Evolutionary conservation across 1,140 invertebrate genomes (phyloP), one percentile per base, ranked within the genome.

Genomic region (Cylas formicarius): DNA sequence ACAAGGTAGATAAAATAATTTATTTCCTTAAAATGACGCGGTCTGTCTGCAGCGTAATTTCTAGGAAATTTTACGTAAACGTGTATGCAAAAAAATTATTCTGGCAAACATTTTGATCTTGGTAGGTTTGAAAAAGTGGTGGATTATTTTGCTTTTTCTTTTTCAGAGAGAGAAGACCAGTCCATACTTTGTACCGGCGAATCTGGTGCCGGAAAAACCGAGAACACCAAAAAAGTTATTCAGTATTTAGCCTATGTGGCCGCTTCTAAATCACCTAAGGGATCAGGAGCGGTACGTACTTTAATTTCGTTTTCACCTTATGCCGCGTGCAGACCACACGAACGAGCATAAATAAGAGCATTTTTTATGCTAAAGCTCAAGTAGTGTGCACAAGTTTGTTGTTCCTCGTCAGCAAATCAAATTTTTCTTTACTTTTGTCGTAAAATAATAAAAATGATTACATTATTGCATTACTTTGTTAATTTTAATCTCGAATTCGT

Each of bases 211-310:
- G 97, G 97, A 51, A 99, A 99, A 76, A 99, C 97, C 14, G 97
- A 99, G 70, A 99, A 99, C 70, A 99, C 97, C 28, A 99, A 99
- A 73, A 99, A 99, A 80, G 97, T 99, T 21, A 99, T 99, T 63
- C 97, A 99, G 72, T 99, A 99, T 76, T 75, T 99, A 63, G 95
- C 95, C 2, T 96, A 92, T 71, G 94, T 98, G 23, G 95, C 94
- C 53, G 93, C 94, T 9, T 97, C 93, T 7, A 94, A 94, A 70
- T 88, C 89, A 37, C 88, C 89, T 35, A 90, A 91, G 70, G 75
- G 80, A 57, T 81, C 82, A 8, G 83, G 91, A 67, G 90, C 90
- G 76, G 90, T 92, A 82, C 80, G 81, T 73, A 42, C 10, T 2
- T 32, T 38, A 16, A 36, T 20, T 36, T 8, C 34, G n/a, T n/a